phyloP scores from a whole-genome alignment of 2,888 invertebrate genomes.

The Automeris io region DNA sequence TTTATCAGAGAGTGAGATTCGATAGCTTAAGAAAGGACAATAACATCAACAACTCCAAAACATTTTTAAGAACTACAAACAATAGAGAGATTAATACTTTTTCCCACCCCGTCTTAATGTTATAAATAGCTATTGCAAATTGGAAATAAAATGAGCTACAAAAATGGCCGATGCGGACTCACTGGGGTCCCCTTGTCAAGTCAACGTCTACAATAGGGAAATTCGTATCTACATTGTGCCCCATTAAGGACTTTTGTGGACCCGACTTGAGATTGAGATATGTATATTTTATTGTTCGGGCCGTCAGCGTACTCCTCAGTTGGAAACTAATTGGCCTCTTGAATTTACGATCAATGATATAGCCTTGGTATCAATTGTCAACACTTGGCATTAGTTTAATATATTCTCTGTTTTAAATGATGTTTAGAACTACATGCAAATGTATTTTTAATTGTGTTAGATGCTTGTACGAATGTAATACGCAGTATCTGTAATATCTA shows the following conservation, averaged over 20 bases:
- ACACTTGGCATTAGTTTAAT: too few relatives aligned
- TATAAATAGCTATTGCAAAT: constrained; percentile 48
- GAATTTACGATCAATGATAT: constrained; percentile 1
- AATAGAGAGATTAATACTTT: constrained; percentile 24
- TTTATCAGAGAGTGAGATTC: too few relatives aligned
- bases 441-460: too few relatives aligned
- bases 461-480: too few relatives aligned
- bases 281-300: constrained; percentile 33
- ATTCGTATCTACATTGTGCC: constrained; percentile 31
- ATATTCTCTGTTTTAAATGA: too few relatives aligned
- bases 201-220: constrained; percentile 31
- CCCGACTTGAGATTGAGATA: constrained; percentile 23
- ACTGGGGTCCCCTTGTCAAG: constrained; percentile 29
- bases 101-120: constrained; percentile 30
- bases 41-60: too few relatives aligned
- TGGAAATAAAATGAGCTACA: constrained; percentile 49
- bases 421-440: too few relatives aligned
- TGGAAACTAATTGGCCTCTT: constrained; percentile 1
- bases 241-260: constrained; percentile 29
- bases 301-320: constrained; percentile 2
- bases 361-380: neutral
- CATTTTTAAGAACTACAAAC: constrained; percentile 11
- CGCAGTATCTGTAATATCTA: too few relatives aligned
- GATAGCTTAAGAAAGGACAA: too few relatives aligned
- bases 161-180: constrained; percentile 32